Evolutionary conservation across 2,113 vertebrate genomes (phyloP), one percentile per base, ranked within the genome.

Genomic region (Heterotilapia buettikoferi): DNA sequence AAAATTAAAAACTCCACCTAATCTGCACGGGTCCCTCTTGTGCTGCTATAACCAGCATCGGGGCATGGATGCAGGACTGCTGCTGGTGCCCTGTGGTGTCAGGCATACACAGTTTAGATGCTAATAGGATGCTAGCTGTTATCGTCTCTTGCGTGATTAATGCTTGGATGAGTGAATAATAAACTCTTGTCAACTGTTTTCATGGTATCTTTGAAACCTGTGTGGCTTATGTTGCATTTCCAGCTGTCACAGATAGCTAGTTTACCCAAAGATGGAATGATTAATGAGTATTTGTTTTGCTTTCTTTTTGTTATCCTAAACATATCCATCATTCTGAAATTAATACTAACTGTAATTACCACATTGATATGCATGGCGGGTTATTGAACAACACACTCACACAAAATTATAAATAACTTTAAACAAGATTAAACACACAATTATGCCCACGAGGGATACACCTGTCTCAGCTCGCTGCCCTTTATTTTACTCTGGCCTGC

Each of bases 291-390:
- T 83, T 89, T 40, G 53, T 57, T 40, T 31, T 21, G 87, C 87
- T 86, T 92, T 88, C 47, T 82, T 90, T 89, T 89, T 68, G 73
- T 59, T 6, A 5, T 53, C 12, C 84, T 61, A 61, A 90, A 83
- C 88, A 92, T 83, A 92, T 91, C 84, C 86, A 92, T 94, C 92
- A 91, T 88, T 84, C 57, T 85, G 59, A 80, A 93, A 87, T 84
- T 18, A 92, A 85, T 21, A 80, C 61, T 3, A 13, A 31, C 84
- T 52, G 33, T 90, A 93, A 91, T 93, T 88, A 88, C 84, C 54
- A 10, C 47, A 38, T 31, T 24, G 84, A 87, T 88, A 86, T 76
- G 92, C 88, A 85, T 84, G 86, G 66, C 18, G 18, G 89, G 80
- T 43, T 86, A 47, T 59, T 81, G 83, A 71, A 88, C 84, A 84